phyloP scores from a whole-genome alignment of 2,888 invertebrate genomes.

The Mylabris sibirica region DNA sequence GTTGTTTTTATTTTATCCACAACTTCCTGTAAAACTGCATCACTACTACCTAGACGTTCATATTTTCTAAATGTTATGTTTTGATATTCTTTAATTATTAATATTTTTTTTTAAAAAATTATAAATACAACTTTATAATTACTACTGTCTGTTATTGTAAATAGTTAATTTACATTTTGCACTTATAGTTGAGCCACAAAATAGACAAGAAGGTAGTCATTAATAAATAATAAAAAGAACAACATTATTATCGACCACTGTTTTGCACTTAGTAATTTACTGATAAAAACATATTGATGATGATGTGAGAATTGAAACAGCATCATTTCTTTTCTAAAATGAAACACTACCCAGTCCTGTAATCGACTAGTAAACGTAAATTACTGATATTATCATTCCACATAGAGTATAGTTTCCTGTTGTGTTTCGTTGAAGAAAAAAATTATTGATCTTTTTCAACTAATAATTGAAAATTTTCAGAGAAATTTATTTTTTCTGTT shows the following conservation, averaged over 20 bases:
- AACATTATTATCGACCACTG: background rate
- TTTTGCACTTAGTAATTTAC: background rate
- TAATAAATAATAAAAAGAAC: background rate
- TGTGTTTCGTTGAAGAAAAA: too few species aligned
- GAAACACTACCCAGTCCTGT: background rate
- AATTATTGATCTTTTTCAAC: too few species aligned
- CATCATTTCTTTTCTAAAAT: background rate
- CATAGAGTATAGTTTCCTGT: too few species aligned
- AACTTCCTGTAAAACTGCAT: conserved; percentile 9
- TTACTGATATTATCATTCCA: background rate
- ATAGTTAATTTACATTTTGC: background rate
- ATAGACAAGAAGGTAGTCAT: background rate
- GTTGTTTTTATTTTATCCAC: background rate
- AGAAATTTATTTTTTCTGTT: too few species aligned
- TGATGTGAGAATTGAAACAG: background rate
- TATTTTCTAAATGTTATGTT: background rate
- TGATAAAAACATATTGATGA: background rate
- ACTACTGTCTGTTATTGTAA: background rate
- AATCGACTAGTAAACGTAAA: background rate
- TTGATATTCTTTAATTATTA: background rate
- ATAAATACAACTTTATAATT: background rate
- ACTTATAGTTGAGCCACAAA: background rate
- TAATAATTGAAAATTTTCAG: too few species aligned
- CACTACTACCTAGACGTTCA: background rate
- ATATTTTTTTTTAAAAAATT: background rate